These are phyloP conservation scores for Pelodiscus sinensis DNA, from an alignment of 2,113 vertebrate genomes.

Conservation along the genomic window DNA sequence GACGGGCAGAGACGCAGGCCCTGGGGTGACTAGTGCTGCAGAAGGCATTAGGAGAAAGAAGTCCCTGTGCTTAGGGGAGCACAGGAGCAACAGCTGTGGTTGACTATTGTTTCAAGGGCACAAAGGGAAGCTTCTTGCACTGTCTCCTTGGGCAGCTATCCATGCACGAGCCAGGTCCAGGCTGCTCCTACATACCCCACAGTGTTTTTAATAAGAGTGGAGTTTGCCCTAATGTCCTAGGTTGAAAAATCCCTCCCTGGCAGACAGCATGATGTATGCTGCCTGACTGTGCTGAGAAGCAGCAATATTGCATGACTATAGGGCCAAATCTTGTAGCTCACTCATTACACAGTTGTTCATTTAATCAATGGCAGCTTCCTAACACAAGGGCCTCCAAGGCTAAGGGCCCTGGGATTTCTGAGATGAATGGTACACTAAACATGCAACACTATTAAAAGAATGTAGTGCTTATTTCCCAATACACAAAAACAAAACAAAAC, in stretches of 20 bases:
- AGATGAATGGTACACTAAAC: neutral
- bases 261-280: neutral
- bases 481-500: no score
- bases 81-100: fast-evolving
- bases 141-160: neutral
- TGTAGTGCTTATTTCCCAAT: neutral
- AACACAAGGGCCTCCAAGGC: neutral
- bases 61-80: neutral
- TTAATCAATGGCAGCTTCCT: neutral
- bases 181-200: neutral
- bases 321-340: neutral
- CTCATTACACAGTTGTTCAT: neutral
- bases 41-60: neutral
- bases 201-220: neutral
- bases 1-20: neutral
- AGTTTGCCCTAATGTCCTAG: neutral
- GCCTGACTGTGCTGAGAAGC: neutral
- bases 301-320: neutral
- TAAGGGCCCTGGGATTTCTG: neutral
- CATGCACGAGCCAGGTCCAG: neutral
- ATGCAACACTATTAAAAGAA: neutral
- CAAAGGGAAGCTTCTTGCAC: neutral
- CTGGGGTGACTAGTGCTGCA: neutral
- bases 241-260: neutral
- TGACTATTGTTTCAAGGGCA: neutral